Evolutionary conservation across 2,888 invertebrate species (phyloP), one percentile per base, ranked within the genome.

Genomic region (Crossocerus cetratus): DNA sequence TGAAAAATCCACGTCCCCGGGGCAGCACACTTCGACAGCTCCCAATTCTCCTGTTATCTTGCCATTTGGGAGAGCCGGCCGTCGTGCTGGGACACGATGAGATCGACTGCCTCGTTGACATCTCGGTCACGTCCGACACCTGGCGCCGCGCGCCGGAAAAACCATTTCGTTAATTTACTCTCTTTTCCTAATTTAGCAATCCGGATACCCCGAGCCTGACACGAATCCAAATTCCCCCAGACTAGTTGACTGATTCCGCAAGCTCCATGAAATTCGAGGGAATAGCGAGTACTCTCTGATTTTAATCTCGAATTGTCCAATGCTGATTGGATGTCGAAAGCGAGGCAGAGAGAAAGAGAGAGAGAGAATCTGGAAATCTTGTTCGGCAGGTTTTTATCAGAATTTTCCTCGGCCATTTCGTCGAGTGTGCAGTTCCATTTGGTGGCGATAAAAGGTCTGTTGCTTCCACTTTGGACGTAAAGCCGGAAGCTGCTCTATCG

Each of bases 401-500:
- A 45, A 3, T 45, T 45, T 2, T n/a, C 2, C 2, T 13, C n/a
- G 2, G 8, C 45, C 8, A 45, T 45, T 45, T n/a, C 14, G 14
- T 45, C 8, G 45, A 45, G 2, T 45, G 2, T 45, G 45, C 3
- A 45, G 8, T 45, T 45, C 13, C 43, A 45, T 45, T 45, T 11
- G 45, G 45, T n/a, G 45, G 2, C 45, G 8, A 45, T 45, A 8
- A 45, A 11, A 13, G n/a, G 14, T 45, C 8, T 45, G 23, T 23
- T 23, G 23, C 2, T 32, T 32, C 23, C 2, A 32, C 11, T 2
- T 45, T 45, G 45, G 45, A 3, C 14, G 16, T 8, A 43, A 71
- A 42, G 61, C 72, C 70, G 71, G 69, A 74, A 65, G 74, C 78
- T 57, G 42, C 65, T 75, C 77, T 80, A 80, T 83, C 78, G 77